Evolutionary conservation across 2,113 vertebrate genomes (phyloP).

Genomic region (Chelonoidis abingdonii): DNA sequence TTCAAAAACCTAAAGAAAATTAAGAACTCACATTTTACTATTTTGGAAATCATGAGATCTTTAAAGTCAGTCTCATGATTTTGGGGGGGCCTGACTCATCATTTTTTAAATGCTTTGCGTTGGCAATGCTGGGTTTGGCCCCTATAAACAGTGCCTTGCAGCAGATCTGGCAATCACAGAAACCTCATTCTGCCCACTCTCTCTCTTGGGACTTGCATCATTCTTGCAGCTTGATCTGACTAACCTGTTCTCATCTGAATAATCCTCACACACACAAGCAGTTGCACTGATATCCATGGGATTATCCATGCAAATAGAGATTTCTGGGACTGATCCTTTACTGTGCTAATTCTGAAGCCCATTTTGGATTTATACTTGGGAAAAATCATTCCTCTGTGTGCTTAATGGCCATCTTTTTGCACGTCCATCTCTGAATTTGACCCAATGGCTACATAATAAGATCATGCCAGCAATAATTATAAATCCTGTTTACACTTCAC

Average conservation of each 20-base stretch:
- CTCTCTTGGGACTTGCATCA: background rate
- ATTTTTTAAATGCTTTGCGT: background rate
- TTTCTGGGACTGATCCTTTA: background rate
- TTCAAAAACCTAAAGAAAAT: background rate
- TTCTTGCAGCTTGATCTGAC: background rate
- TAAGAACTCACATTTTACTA: background rate
- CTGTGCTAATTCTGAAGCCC: background rate
- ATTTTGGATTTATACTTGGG: background rate
- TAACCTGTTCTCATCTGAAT: background rate
- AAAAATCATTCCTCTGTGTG: background rate
- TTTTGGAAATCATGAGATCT: background rate
- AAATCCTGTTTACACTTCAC: background rate
- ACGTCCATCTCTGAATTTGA: background rate
- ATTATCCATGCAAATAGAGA: background rate
- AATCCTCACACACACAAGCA: background rate
- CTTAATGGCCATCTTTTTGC: background rate
- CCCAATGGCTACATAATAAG: background rate
- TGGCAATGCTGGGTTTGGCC: rapidly evolving
- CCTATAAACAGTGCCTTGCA: background rate
- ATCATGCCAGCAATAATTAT: background rate
- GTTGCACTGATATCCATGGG: background rate
- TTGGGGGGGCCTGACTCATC: background rate
- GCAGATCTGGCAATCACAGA: background rate
- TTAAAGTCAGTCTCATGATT: background rate
- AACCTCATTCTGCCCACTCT: rapidly evolving